Evolutionary conservation across 2,797 vertebrate genomes (phyloP), one percentile per base, ranked within the genome.

Genomic region (Taenioides sp.): DNA sequence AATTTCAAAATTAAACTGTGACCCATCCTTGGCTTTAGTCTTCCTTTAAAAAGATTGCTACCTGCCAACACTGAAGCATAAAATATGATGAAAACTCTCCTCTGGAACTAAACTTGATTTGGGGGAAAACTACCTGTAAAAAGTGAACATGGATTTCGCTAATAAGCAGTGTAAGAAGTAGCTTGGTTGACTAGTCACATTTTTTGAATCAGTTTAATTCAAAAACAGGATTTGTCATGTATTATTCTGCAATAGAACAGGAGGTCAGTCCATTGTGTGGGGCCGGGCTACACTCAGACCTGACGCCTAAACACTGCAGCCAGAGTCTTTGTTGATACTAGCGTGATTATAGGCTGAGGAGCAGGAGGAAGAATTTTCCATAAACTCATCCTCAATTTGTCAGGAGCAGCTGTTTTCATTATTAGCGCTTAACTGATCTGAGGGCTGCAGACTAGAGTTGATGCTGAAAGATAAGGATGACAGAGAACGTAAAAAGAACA

Each of bases 271-370:
- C 16, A 14, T 16, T 74, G 81, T 77, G 87, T 85, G 80, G 77
- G 82, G 40, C 72, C 84, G 74, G 76, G 73, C 76, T 43, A 76
- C 67, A 74, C 23, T 71, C 72, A 73, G 74, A 77, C 72, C 74
- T 84, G 80, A 83, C 79, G 73, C 74, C 81, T 78, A 50, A 84
- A 74, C 61, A 61, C 43, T 47, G 67, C 10, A 23, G 67, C 76
- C 64, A 60, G 78, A 86, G 87, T 84, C 64, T 78, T 80, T 54
- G 57, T 78, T 76, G 75, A 78, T 74, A 68, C 75, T 74, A 75
- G 84, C 73, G 86, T 80, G 83, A 89, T 84, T 84, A 80, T 1
- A 82, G 81, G 82, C 73, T 76, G 84, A 74, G 72, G 79, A 78
- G 12, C 58, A 60, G 72, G 75, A 78, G 69, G 62, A 69, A 70